Base-by-base conservation (phyloP, 1,140 invertebrate genomes). In the Branchinecta lindahli region DNA sequence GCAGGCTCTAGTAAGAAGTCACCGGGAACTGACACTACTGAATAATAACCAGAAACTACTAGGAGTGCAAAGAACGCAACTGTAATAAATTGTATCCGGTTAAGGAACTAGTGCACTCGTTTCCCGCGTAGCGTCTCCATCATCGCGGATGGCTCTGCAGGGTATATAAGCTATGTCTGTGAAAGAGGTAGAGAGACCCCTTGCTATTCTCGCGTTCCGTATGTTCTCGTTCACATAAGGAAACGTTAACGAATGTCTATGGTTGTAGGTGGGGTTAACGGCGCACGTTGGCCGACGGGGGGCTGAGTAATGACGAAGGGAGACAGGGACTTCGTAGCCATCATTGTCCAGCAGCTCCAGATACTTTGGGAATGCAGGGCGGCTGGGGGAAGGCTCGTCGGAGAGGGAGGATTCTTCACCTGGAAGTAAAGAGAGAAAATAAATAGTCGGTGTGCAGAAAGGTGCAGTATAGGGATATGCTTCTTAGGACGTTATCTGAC, bases 201-300 rank as follows among this genome's bases (percentile, higher is more conserved):
- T 61, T 20, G 18, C 12, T 61, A 15, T 12, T 20, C 18, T 12
- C 52, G 18, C 18, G 6, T 20, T 61, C 18, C 52, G 12, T 15
- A 15, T 12, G 18, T 61, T 20, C 12, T 20, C 52, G 18, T 61
- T 61, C 18, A 61, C 18, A 20, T 61, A 61, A 4, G 52, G 52
- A 20, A 61, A 61, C 12, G 52, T 61, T 61, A 61, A 20, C 52
- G 52, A 61, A 20, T 61, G 52, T 61, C 52, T 61, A 20, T 61
- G 52, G 52, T 20, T 20, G 18, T 61, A 61, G 12, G 52, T 61
- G 12, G 52, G 52, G 18, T 61, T 61, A 61, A 61, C 52, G 18
- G 52, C 52, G 52, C 52, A 61, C 12, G 52, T 61, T 61, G 52
- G 52, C 52, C 52, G 12, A 12, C 52, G 52, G 12, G 52, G 52